phyloP scores from a whole-genome alignment of 2,888 invertebrate genomes.

The Hirtodrosophila alboralis region DNA sequence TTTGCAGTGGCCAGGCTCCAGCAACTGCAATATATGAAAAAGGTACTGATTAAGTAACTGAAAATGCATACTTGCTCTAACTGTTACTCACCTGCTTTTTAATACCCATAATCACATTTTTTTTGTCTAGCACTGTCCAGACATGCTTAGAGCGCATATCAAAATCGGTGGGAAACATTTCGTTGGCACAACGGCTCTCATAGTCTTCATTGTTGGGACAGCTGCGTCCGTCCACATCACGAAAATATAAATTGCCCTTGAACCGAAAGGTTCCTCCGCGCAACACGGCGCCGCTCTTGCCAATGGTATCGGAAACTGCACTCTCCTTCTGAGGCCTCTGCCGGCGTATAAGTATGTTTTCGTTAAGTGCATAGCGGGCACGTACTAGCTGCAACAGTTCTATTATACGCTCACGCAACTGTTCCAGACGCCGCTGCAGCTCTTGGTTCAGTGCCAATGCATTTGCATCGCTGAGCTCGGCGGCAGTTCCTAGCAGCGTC shows the following conservation, averaged over 20 bases:
- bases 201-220: constrained; percentile 87
- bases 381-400: constrained; percentile 58
- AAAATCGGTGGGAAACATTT: constrained; percentile 84
- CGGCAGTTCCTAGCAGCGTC: constrained; percentile 25
- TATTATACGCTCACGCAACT: constrained; percentile 56
- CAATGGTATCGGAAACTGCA: constrained; percentile 10
- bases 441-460: constrained; percentile 73
- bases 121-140: constrained; percentile 87
- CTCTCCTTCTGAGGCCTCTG: constrained; percentile 2
- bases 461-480: constrained; percentile 49
- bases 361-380: constrained; percentile 68
- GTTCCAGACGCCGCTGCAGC: constrained; percentile 70
- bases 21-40: constrained; percentile 37
- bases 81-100: constrained; percentile 81
- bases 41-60: background rate
- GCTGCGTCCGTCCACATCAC: constrained; percentile 86
- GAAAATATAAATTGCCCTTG: constrained; percentile 86
- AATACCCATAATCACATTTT: constrained; percentile 85
- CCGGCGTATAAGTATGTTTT: constrained; percentile 50
- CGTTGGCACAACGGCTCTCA: constrained; percentile 82
- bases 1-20: constrained; percentile 45
- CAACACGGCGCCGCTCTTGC: constrained; percentile 84
- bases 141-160: constrained; percentile 84
- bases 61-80: background rate
- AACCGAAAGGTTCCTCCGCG: constrained; percentile 84